These are phyloP conservation scores for Cyanistes caeruleus DNA, from an alignment of 2,113 vertebrate genomes.

Conservation along the genomic window DNA sequence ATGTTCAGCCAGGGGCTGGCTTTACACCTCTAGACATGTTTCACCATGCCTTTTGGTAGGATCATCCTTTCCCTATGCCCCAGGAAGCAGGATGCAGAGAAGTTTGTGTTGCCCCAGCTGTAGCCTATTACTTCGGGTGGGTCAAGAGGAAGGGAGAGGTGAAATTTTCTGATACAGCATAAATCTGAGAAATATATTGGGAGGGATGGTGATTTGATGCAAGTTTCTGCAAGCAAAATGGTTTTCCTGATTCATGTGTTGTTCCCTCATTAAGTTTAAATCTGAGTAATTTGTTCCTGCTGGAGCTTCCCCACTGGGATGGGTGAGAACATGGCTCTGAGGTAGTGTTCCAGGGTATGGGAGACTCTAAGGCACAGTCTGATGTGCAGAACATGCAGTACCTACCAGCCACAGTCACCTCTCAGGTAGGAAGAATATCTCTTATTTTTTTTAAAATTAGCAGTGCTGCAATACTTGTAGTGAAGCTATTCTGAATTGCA, in stretches of 20 bases:
- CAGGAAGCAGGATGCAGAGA: neutral
- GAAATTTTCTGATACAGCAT: neutral
- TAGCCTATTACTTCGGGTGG: neutral
- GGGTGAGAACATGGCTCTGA: neutral
- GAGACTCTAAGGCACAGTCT: rapidly evolving
- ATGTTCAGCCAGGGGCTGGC: rapidly evolving
- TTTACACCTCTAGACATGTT: neutral
- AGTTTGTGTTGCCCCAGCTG: neutral
- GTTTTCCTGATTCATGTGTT: neutral
- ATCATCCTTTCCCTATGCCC: rapidly evolving
- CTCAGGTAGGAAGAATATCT: neutral
- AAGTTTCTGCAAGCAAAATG: neutral
- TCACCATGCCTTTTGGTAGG: neutral
- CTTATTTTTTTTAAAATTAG: neutral
- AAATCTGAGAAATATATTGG: neutral
- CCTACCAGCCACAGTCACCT: rapidly evolving
- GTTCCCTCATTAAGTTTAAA: neutral
- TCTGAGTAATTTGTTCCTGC: neutral
- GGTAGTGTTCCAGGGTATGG: rapidly evolving
- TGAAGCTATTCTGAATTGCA: neutral
- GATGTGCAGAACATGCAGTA: rapidly evolving
- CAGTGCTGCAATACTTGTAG: neutral
- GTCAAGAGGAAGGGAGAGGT: neutral
- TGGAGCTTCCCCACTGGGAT: neutral
- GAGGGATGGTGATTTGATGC: neutral